These are phyloP conservation scores for Campylomormyrus tamandua DNA, from an alignment of 2,113 vertebrate species.

Conservation along the genomic window DNA sequence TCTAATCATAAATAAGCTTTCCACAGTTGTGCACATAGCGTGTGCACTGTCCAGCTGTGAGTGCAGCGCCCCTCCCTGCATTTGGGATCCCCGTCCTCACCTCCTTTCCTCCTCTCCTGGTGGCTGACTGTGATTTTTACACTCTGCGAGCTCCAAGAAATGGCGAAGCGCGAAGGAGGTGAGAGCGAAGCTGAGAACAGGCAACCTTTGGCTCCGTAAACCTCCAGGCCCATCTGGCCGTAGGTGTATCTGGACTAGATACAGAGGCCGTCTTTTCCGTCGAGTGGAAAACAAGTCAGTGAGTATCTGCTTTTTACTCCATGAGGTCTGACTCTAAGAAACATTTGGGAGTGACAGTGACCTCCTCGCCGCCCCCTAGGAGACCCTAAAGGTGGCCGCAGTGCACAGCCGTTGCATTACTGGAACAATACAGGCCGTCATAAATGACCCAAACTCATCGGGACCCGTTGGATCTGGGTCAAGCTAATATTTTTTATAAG, in stretches of 20 bases:
- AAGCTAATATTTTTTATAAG: constrained; percentile 1
- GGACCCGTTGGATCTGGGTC: neutral
- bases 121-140: no score
- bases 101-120: neutral
- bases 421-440: neutral
- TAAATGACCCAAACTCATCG: neutral
- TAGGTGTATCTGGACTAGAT: no score
- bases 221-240: no score
- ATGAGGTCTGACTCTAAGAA: no score
- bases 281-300: no score
- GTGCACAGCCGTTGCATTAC: neutral
- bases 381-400: neutral
- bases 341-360: no score
- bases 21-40: neutral
- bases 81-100: neutral
- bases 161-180: no score
- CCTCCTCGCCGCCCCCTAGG: neutral
- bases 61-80: neutral
- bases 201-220: no score
- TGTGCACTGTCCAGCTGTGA: neutral
- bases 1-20: neutral
- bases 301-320: no score
- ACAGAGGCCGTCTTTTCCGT: no score
- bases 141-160: no score
- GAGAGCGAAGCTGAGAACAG: no score